Evolutionary conservation across 2,797 vertebrate species (phyloP).

Genomic region (Schizopygopsis malacanthus): DNA sequence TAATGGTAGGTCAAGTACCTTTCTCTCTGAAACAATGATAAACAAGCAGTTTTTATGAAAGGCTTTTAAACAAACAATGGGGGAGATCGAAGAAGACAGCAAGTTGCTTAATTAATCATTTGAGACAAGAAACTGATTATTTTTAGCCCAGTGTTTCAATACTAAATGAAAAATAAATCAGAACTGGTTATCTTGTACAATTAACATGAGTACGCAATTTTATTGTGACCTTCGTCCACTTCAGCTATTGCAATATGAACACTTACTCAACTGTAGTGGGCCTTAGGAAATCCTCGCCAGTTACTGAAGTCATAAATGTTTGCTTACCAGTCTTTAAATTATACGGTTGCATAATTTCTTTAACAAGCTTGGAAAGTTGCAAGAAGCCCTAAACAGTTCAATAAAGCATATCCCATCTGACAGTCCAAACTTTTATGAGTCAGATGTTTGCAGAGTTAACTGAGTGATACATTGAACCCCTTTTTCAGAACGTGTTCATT

Average conservation of each 20-base stretch:
- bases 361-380: constrained; percentile 51
- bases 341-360: constrained; percentile 58
- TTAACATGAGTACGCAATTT: background rate
- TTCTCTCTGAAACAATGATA: constrained; percentile 68
- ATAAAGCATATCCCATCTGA: constrained; percentile 63
- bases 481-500: constrained; percentile 57
- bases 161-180: constrained; percentile 59
- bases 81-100: constrained; percentile 37
- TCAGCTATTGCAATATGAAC: constrained; percentile 6
- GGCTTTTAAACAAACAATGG: constrained; percentile 68
- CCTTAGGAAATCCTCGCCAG: constrained; percentile 52
- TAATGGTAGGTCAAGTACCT: constrained; percentile 71
- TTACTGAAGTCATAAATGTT: constrained; percentile 54
- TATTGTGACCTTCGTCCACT: background rate
- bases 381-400: constrained; percentile 63
- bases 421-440: constrained; percentile 58
- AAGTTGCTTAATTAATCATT: constrained; percentile 49
- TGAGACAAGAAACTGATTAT: constrained; percentile 59
- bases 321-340: constrained; percentile 61
- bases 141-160: constrained; percentile 56
- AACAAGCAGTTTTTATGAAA: constrained; percentile 67
- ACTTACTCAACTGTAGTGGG: constrained; percentile 47
- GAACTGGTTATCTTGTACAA: constrained; percentile 36
- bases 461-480: constrained; percentile 47
- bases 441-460: constrained; percentile 59